phyloP scores from a whole-genome alignment of 2,113 vertebrate species.

The Pterocles gutturalis region DNA sequence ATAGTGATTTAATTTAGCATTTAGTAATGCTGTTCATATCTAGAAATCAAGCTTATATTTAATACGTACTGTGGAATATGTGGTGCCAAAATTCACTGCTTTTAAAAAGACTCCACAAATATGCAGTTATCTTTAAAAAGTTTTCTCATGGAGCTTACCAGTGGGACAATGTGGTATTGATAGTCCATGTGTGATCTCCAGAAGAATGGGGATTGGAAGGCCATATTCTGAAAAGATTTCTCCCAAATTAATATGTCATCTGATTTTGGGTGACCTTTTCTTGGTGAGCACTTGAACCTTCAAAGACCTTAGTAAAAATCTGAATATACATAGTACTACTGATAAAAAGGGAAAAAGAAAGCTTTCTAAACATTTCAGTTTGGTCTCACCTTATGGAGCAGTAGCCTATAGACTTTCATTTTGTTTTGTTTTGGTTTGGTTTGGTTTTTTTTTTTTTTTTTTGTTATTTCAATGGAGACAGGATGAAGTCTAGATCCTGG shows the following conservation, averaged over 20 bases:
- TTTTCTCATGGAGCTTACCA: background rate
- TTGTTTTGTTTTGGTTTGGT: background rate
- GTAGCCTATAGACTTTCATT: background rate
- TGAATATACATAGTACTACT: fast-evolving
- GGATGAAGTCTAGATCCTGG: background rate
- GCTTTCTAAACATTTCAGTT: background rate
- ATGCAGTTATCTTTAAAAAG: background rate
- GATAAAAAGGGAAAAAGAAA: background rate
- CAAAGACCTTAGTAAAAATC: background rate
- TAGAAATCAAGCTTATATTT: background rate
- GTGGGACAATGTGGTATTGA: background rate
- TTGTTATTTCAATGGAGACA: background rate
- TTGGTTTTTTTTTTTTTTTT: background rate
- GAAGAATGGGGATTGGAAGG: background rate
- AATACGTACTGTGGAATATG: fast-evolving
- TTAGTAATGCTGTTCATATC: background rate
- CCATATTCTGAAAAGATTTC: background rate
- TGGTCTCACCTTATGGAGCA: background rate
- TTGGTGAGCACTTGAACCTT: background rate
- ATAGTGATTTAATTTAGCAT: background rate
- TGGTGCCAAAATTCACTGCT: background rate
- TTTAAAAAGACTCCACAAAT: background rate
- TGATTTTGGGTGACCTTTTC: background rate
- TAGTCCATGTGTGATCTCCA: background rate
- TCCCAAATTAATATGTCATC: background rate